phyloP scores from a whole-genome alignment of 2,797 vertebrate species.

The Crocodylus rhombifer region DNA sequence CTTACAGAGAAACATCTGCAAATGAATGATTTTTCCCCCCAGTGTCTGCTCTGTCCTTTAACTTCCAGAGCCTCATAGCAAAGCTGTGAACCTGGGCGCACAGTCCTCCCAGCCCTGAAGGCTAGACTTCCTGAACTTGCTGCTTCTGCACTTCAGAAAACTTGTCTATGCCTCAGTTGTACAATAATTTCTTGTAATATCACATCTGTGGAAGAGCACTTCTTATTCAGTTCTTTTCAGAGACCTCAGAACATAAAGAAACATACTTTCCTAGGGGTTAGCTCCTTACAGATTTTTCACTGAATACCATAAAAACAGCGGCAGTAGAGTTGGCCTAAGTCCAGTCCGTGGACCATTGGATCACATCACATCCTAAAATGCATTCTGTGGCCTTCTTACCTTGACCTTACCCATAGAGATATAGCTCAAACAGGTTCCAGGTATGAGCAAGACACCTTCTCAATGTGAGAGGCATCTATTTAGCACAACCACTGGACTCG shows the following conservation, averaged over 20 bases:
- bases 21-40: neutral
- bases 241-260: neutral
- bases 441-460: fast-evolving
- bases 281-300: neutral
- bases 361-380: fast-evolving
- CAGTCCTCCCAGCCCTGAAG: neutral
- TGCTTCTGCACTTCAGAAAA: neutral
- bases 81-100: neutral
- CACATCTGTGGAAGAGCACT: fast-evolving
- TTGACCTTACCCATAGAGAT: fast-evolving
- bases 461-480: neutral
- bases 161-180: fast-evolving
- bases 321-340: neutral
- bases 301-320: neutral
- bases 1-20: conserved; percentile 16
- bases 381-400: neutral
- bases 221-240: neutral
- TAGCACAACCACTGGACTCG: neutral
- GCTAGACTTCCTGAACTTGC: neutral
- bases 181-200: fast-evolving
- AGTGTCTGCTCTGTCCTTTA: neutral
- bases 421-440: fast-evolving
- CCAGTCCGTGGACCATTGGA: neutral
- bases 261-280: fast-evolving
- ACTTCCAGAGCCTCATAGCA: neutral